Conservation (phyloP, 2,797 vertebrate genomes). For the Toxotes lorentzi region DNA sequence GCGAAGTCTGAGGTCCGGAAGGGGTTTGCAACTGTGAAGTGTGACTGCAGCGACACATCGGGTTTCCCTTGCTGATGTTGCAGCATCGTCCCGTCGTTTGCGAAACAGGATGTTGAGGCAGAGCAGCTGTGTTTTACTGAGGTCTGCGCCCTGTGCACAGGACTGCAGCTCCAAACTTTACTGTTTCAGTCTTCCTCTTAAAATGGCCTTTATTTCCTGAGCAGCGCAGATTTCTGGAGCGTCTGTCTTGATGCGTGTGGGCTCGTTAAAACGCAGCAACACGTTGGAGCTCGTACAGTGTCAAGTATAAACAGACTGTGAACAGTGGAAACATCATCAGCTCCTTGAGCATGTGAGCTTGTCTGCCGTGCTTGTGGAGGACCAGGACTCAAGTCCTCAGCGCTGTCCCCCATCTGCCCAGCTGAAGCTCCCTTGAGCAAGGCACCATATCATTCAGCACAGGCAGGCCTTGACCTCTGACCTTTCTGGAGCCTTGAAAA, state of each 20-base stretch:
- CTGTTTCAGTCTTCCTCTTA: neutral
- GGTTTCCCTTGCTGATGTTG: slow-evolving; percentile 65
- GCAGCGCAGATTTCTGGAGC: neutral
- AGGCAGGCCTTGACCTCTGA: slow-evolving; percentile 22
- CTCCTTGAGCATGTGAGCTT: slow-evolving; percentile 21
- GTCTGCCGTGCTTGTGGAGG: slow-evolving; percentile 24
- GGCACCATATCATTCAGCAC: neutral
- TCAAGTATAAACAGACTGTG: neutral
- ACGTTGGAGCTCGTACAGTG: neutral
- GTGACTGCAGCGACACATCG: slow-evolving; percentile 49
- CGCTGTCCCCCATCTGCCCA: slow-evolving; percentile 1
- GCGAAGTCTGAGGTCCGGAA: slow-evolving; percentile 41
- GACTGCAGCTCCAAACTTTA: neutral
- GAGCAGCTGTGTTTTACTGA: slow-evolving; percentile 20
- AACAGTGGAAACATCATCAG: neutral
- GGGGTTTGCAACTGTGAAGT: slow-evolving; percentile 51
- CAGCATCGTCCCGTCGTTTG: slow-evolving; percentile 72
- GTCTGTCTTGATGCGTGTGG: no score
- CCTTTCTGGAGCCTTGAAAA: neutral
- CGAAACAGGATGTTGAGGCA: slow-evolving; percentile 80
- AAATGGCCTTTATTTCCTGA: neutral
- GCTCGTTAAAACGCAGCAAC: neutral
- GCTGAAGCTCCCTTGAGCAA: slow-evolving; percentile 21
- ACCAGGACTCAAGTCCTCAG: neutral
- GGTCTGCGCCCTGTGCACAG: slow-evolving; percentile 12